phyloP scores from a whole-genome alignment of 2,113 vertebrate genomes.

The Ramphastos sulfuratus region DNA sequence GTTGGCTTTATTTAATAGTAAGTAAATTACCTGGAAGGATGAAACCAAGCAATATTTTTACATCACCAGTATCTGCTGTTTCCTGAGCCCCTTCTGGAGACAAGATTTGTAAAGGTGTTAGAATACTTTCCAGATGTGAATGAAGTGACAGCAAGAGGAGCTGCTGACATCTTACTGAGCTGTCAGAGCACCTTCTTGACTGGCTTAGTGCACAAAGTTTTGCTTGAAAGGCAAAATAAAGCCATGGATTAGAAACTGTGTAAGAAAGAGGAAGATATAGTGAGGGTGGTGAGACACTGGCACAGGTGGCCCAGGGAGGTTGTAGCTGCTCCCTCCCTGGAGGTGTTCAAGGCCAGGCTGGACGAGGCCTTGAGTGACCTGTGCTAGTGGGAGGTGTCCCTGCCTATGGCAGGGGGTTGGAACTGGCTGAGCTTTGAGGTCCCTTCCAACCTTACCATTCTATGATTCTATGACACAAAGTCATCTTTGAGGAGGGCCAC shows the following conservation, averaged over 20 bases:
- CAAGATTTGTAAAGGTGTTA: background rate
- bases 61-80: background rate
- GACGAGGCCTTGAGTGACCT: too few relatives aligned
- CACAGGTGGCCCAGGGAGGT: too few relatives aligned
- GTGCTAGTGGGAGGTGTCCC: too few relatives aligned
- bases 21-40: background rate
- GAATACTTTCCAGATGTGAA: background rate
- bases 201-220: background rate
- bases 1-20: background rate
- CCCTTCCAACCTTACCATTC: too few relatives aligned
- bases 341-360: too few relatives aligned
- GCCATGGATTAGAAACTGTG: background rate
- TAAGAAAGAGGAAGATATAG: background rate
- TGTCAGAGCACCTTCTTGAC: background rate
- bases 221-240: background rate
- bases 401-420: too few relatives aligned
- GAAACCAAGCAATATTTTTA: background rate
- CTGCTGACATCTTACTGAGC: fast-evolving
- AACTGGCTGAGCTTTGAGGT: too few relatives aligned
- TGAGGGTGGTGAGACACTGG: too few relatives aligned
- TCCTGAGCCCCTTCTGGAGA: background rate
- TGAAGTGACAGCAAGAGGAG: background rate
- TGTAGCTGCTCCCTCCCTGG: too few relatives aligned
- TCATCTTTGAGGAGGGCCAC: too few relatives aligned
- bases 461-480: too few relatives aligned